Evolutionary conservation across 1,140 invertebrate genomes (phyloP).

Genomic region (Drosophila kohkoa): DNA sequence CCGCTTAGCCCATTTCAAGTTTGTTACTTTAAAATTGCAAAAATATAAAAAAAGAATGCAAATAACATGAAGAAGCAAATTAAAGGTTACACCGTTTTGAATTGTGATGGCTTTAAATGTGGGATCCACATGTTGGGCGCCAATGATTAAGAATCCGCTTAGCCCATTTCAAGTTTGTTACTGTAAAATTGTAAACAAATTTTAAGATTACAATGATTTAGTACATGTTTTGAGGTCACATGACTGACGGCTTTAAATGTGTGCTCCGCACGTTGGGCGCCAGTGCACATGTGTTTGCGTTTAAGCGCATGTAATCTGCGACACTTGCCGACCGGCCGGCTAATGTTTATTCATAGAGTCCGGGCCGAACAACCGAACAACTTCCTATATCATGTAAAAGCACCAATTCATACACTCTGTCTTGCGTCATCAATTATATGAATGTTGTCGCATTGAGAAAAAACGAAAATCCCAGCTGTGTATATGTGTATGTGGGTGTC

Average conservation of each 20-base stretch:
- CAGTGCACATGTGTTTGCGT: not conserved
- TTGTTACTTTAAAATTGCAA: not conserved
- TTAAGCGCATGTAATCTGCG: slow-evolving; percentile 1
- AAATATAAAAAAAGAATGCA: not conserved
- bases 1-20: slow-evolving; percentile 9
- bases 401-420: slow-evolving; percentile 26
- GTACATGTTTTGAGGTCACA: not conserved
- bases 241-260: not conserved
- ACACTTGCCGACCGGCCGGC: slow-evolving; percentile 14
- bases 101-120: no score
- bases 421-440: slow-evolving; percentile 40
- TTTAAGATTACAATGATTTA: not conserved
- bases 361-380: not conserved
- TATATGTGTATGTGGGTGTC: slow-evolving; percentile 34
- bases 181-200: no score
- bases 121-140: no score
- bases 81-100: no score
- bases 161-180: no score
- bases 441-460: slow-evolving; percentile 24
- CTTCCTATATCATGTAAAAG: slow-evolving; percentile 12
- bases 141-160: no score
- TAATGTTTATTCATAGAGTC: slow-evolving; percentile 30
- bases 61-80: not conserved
- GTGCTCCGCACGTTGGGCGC: slow-evolving; percentile 3
- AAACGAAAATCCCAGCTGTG: slow-evolving; percentile 37